These are phyloP conservation scores for Bursaphelenchus mucronatus DNA, from an alignment of 1,140 invertebrate species.

Conservation along the genomic window DNA sequence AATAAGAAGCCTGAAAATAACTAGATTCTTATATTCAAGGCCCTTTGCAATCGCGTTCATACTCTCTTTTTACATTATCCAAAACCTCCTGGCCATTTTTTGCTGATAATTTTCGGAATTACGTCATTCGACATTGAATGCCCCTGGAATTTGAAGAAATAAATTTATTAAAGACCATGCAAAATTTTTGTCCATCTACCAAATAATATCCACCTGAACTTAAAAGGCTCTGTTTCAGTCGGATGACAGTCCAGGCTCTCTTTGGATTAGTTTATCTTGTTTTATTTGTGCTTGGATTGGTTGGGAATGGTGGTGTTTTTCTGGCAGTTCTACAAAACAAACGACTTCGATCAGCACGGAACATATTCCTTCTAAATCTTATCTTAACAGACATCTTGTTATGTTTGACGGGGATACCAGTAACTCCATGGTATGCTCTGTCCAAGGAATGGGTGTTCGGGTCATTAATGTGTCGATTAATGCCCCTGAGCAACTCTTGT, in stretches of 20 bases:
- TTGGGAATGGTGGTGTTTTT: conserved; percentile 56
- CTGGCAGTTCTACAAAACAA: conserved; percentile 54
- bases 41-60: neutral
- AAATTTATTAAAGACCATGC: neutral
- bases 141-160: conserved; percentile 5
- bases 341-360: conserved; percentile 57
- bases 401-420: conserved; percentile 56
- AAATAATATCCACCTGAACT: neutral
- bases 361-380: conserved; percentile 58
- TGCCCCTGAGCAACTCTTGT: conserved; percentile 56
- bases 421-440: conserved; percentile 47
- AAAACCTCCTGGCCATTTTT: neutral
- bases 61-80: neutral
- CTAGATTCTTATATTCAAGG: neutral
- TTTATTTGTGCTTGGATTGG: conserved; percentile 51
- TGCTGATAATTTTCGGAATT: neutral
- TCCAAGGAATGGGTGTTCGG: conserved; percentile 58
- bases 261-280: conserved; percentile 49
- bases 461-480: conserved; percentile 54
- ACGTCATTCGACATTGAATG: neutral
- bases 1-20: too few species aligned
- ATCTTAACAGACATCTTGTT: conserved; percentile 56
- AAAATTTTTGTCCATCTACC: neutral
- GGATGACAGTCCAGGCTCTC: conserved; percentile 34
- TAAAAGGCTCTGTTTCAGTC: conserved; percentile 32